phyloP scores from a whole-genome alignment of 2,797 vertebrate species.

The Manis crassicaudata region DNA sequence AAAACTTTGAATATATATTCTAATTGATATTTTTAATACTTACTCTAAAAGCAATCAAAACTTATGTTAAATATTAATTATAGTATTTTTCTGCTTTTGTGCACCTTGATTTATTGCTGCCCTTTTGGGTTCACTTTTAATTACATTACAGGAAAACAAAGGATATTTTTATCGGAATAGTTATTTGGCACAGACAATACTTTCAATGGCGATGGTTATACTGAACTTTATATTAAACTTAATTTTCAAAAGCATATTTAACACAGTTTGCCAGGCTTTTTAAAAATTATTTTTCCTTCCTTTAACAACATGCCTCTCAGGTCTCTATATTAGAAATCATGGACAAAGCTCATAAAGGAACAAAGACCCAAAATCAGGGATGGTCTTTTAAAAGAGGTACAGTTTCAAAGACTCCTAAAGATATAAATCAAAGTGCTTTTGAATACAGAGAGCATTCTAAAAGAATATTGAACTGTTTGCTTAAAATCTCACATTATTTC shows the following conservation, averaged over 20 bases:
- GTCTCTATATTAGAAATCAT: conserved; percentile 87
- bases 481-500: conserved; percentile 91
- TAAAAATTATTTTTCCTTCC: conserved; percentile 85
- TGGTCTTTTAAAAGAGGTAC: conserved; percentile 89
- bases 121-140: conserved; percentile 89
- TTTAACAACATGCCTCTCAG: conserved; percentile 88
- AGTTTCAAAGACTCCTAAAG: conserved; percentile 89
- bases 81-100: conserved; percentile 89
- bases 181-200: conserved; percentile 89
- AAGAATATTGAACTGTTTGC: conserved; percentile 92
- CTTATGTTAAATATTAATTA: conserved; percentile 91
- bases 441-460: conserved; percentile 91
- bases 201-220: conserved; percentile 85
- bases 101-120: conserved; percentile 89
- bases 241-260: conserved; percentile 91
- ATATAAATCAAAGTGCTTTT: conserved; percentile 90
- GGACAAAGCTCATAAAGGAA: conserved; percentile 91
- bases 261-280: conserved; percentile 88
- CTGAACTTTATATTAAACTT: conserved; percentile 88
- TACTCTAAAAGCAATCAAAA: conserved; percentile 90
- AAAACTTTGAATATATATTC: conserved; percentile 89
- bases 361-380: conserved; percentile 90
- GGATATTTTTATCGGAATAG: conserved; percentile 83
- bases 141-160: conserved; percentile 89
- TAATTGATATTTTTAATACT: conserved; percentile 90